phyloP scores from a whole-genome alignment of 2,113 vertebrate species.

The Daboia siamensis region DNA sequence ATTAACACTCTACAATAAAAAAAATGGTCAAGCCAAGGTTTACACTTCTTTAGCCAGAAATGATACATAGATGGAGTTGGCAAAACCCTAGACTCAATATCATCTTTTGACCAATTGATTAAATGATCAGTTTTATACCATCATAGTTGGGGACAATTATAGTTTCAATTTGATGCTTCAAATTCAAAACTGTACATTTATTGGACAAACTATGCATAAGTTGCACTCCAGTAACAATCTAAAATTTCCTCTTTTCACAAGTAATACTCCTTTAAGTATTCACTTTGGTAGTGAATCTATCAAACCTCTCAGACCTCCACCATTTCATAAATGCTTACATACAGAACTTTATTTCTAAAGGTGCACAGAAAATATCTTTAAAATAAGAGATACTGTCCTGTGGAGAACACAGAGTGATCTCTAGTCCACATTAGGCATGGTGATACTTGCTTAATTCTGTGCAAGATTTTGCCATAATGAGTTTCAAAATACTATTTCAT shows the following conservation, averaged over 20 bases:
- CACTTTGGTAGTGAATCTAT: not conserved
- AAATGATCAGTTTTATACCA: not conserved
- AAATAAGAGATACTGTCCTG: not conserved
- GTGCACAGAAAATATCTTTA: not conserved
- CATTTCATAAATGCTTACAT: not conserved
- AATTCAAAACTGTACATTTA: not conserved
- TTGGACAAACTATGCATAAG: not conserved
- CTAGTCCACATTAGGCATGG: not conserved
- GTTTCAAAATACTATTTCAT: not conserved
- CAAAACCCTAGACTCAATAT: not conserved
- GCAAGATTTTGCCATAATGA: not conserved
- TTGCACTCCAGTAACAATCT: not conserved
- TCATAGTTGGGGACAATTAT: not conserved
- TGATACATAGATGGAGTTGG: not conserved
- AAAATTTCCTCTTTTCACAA: not conserved
- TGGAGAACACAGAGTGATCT: not conserved
- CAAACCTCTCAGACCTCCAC: not conserved
- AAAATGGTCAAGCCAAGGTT: not conserved
- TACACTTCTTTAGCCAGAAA: not conserved
- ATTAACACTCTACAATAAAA: not conserved
- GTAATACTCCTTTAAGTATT: not conserved
- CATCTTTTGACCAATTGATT: not conserved
- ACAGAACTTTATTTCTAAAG: not conserved
- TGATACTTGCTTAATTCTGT: not conserved
- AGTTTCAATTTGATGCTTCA: not conserved